These are phyloP conservation scores for Tholera decimalis DNA, from an alignment of 2,888 invertebrate species.

Conservation along the genomic window DNA sequence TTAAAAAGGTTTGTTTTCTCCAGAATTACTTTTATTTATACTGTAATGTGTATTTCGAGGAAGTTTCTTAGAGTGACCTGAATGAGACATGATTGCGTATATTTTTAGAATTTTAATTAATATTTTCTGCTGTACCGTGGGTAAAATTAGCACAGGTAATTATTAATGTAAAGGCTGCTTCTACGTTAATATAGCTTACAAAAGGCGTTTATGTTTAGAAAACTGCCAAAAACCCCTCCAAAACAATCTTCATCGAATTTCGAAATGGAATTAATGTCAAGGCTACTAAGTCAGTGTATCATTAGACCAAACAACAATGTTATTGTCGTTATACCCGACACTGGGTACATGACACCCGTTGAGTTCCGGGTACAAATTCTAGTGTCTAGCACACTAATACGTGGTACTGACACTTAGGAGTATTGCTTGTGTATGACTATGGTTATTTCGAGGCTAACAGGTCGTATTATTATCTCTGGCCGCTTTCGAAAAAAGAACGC, in stretches of 20 bases:
- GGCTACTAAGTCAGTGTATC: conserved; percentile 36
- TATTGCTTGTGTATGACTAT: conserved; percentile 28
- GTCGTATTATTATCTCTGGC: conserved; percentile 12
- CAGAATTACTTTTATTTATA: conserved; percentile 19
- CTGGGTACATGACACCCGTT: conserved; percentile 73
- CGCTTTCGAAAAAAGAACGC: background rate
- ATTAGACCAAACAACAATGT: conserved; percentile 57
- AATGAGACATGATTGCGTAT: conserved; percentile 19
- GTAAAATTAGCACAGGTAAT: no score
- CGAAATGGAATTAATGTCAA: conserved; percentile 20
- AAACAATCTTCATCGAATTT: background rate
- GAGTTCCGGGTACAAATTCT: conserved; percentile 82
- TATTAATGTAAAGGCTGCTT: no score
- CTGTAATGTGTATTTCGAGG: conserved; percentile 27
- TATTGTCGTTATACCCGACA: conserved; percentile 51
- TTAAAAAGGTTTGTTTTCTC: conserved; percentile 46
- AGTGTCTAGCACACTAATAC: conserved; percentile 79
- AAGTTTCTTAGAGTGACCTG: conserved; percentile 17
- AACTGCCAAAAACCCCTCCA: no score
- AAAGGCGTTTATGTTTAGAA: no score
- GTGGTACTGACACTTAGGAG: conserved; percentile 63
- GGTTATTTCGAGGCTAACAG: conserved; percentile 26
- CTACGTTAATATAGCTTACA: background rate
- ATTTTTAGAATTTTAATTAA: conserved; percentile 12
- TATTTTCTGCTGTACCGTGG: background rate